phyloP scores from a whole-genome alignment of 2,113 vertebrate species.

The Clarias gariepinus region DNA sequence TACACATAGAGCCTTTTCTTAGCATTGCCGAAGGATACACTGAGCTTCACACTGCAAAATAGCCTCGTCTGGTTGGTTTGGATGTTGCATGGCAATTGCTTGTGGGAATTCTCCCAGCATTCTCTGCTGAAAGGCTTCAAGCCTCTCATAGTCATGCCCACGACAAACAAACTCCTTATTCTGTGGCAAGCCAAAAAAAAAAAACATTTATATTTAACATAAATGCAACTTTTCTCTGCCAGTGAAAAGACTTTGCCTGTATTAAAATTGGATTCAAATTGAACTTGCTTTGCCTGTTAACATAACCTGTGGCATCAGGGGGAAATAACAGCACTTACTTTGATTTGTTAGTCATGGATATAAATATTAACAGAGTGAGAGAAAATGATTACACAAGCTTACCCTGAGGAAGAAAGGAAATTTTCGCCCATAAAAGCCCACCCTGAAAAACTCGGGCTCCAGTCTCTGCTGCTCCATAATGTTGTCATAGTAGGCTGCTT shows the following conservation, averaged over 20 bases:
- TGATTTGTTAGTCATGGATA: slow-evolving; percentile 7
- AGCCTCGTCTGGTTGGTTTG: slow-evolving; percentile 94
- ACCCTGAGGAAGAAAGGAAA: slow-evolving; percentile 98
- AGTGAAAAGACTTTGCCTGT: background rate
- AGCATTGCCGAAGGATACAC: slow-evolving; percentile 84
- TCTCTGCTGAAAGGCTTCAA: slow-evolving; percentile 97
- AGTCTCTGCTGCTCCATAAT: slow-evolving; percentile 97
- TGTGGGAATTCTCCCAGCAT: slow-evolving; percentile 98
- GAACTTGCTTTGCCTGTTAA: background rate
- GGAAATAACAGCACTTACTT: background rate
- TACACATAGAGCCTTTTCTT: background rate
- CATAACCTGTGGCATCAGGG: background rate
- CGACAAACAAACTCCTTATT: slow-evolving; percentile 98
- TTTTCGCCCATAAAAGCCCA: slow-evolving; percentile 96
- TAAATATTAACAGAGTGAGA: slow-evolving; percentile 27
- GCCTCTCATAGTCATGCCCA: slow-evolving; percentile 93
- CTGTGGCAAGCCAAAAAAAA: slow-evolving; percentile 63
- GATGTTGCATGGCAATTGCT: slow-evolving; percentile 98
- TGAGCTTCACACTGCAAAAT: slow-evolving; percentile 93
- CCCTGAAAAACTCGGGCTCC: slow-evolving; percentile 95
- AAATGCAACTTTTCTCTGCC: background rate
- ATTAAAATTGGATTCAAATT: slow-evolving; percentile 28
- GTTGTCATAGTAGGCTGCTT: slow-evolving; percentile 96
- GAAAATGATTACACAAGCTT: slow-evolving; percentile 61
- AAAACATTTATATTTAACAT: slow-evolving; percentile 2